These are phyloP conservation scores for Sarcophaga subvicina DNA, from an alignment of 2,888 invertebrate genomes.

Conservation along the genomic window DNA sequence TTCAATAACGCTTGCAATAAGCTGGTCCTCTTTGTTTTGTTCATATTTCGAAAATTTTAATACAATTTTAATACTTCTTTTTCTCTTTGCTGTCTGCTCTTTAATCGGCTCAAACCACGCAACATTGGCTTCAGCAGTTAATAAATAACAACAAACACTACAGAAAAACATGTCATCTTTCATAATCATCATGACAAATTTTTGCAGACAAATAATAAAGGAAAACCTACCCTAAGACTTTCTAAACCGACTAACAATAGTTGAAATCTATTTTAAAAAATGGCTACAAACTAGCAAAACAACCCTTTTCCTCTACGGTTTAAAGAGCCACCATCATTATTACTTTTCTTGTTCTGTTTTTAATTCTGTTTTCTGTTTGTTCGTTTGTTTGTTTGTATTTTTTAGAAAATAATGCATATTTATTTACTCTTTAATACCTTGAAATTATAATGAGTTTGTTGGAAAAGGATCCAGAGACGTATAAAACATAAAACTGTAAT, in stretches of 20 bases:
- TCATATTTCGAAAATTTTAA: slow-evolving; percentile 13
- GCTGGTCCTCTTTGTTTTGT: slow-evolving; percentile 45
- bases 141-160: slow-evolving; percentile 61
- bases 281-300: slow-evolving; percentile 76
- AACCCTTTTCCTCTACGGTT: slow-evolving; percentile 73
- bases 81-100: slow-evolving; percentile 7
- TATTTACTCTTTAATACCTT: slow-evolving; percentile 62
- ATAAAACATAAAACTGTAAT: slow-evolving; percentile 25
- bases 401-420: slow-evolving; percentile 31
- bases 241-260: neutral
- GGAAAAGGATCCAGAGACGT: slow-evolving; percentile 6
- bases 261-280: slow-evolving; percentile 70
- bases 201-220: slow-evolving; percentile 30
- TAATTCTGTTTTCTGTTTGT: slow-evolving; percentile 7
- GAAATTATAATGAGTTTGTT: slow-evolving; percentile 66
- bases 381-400: slow-evolving; percentile 32
- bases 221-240: slow-evolving; percentile 46
- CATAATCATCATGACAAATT: slow-evolving; percentile 44
- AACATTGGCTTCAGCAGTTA: slow-evolving; percentile 70
- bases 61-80: slow-evolving; percentile 1
- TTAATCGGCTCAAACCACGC: slow-evolving; percentile 72
- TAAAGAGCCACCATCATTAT: slow-evolving; percentile 58
- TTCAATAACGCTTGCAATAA: slow-evolving; percentile 19
- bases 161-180: slow-evolving; percentile 57
- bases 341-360: neutral